Conservation (phyloP, 1,140 invertebrate genomes). For the Akabosia matsudoensis region DNA sequence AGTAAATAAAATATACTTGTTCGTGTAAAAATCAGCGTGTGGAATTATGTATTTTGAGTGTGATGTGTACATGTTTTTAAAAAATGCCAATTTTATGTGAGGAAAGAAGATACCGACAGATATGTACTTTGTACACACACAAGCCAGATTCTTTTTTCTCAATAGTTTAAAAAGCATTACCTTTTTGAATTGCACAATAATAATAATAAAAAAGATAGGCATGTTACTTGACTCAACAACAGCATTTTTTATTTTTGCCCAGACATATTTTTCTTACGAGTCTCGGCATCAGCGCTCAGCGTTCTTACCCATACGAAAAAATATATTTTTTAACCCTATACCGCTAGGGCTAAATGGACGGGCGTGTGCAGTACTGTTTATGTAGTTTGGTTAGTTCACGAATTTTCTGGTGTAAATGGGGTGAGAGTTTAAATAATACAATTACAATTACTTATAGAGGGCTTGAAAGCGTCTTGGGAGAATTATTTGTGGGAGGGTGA, state of each 20-base stretch:
- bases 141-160: too few relatives aligned
- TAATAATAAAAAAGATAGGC: neutral
- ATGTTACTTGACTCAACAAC: neutral
- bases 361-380: conserved; percentile 1
- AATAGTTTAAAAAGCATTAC: neutral
- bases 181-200: neutral
- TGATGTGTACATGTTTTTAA: too few relatives aligned
- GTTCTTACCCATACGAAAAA: neutral
- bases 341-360: neutral
- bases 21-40: neutral
- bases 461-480: too few relatives aligned
- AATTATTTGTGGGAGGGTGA: too few relatives aligned
- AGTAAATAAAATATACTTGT: conserved; percentile 2
- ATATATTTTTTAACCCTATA: neutral
- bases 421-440: too few relatives aligned
- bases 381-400: too few relatives aligned
- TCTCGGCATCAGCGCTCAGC: neutral
- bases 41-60: neutral
- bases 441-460: too few relatives aligned
- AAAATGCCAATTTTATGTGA: too few relatives aligned
- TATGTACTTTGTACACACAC: too few relatives aligned
- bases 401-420: too few relatives aligned
- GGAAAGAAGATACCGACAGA: too few relatives aligned
- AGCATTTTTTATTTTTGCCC: neutral
- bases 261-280: neutral